These are phyloP conservation scores for Melanerpes formicivorus DNA, from an alignment of 2,113 vertebrate species.

Conservation along the genomic window DNA sequence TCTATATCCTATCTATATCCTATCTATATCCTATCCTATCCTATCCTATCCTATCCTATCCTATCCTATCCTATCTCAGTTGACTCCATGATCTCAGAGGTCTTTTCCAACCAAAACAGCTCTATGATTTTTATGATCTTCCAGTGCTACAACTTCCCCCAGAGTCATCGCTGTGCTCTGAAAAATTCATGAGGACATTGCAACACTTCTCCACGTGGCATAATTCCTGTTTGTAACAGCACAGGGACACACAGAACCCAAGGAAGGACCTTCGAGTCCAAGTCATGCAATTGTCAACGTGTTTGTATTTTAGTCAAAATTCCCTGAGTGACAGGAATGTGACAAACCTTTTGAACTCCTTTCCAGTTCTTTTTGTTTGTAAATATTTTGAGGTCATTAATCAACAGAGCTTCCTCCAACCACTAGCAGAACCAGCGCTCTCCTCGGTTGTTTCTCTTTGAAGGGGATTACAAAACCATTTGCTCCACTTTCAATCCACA, in stretches of 20 bases:
- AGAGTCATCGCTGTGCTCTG: neutral
- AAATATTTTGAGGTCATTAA: slow-evolving; percentile 49
- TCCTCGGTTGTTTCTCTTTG: slow-evolving; percentile 52
- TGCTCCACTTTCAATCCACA: slow-evolving; percentile 43
- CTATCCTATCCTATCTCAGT: too few species aligned
- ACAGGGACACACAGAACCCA: neutral
- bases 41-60: too few species aligned
- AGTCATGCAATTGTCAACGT: neutral
- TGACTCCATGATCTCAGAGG: too few species aligned
- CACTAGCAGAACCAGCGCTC: neutral
- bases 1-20: too few species aligned
- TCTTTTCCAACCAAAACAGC: too few species aligned
- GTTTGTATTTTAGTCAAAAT: slow-evolving; percentile 5
- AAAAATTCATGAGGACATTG: neutral
- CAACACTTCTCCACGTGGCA: neutral
- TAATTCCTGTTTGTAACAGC: neutral
- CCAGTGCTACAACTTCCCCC: neutral
- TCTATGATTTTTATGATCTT: neutral
- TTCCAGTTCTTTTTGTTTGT: slow-evolving; percentile 61
- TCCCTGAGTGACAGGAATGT: neutral
- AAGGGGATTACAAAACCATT: slow-evolving; percentile 59
- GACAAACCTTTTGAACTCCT: slow-evolving; percentile 26
- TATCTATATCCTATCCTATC: too few species aligned
- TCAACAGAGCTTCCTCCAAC: slow-evolving; percentile 38
- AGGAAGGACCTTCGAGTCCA: neutral